Base-by-base conservation (phyloP, 2,797 vertebrate species). In the Antrozous pallidus region DNA sequence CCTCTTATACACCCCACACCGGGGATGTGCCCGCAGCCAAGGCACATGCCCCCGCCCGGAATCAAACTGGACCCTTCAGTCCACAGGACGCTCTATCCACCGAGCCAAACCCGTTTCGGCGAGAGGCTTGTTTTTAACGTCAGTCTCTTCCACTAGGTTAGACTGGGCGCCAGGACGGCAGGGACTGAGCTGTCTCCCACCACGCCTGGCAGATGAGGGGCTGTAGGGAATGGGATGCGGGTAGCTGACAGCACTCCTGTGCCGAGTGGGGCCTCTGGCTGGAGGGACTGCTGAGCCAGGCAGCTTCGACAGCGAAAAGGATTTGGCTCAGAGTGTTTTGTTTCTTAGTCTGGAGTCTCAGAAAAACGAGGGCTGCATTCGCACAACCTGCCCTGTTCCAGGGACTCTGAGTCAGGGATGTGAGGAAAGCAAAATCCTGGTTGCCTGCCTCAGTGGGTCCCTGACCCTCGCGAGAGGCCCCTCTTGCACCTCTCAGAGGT, bases 171-270 rank as follows among this genome's bases (percentile, higher is more conserved):
- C 70, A 18, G 36, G 65, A 69, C 12, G n/a, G 45, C 47, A 49
- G 74, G 81, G 47, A 16, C 20, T 28, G 47, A 13, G 31, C 71
- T 80, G 38, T 36, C 65, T 71, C 40, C 28, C 9, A 6, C 26
- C 0, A 0, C 45, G 67, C 28, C 71, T 70, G 54, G 36, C 49
- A 16, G 5, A 0, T 10, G n/a, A n/a, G n/a, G n/a, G n/a, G n/a
- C n/a, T n/a, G n/a, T n/a, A n/a, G n/a, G n/a, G n/a, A n/a, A n/a
- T n/a, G n/a, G n/a, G n/a, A n/a, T n/a, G 33, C 49, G 10, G 5
- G 0, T 10, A 36, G 58, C 20, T 12, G 40, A 22, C 18, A 45
- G 40, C n/a, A 38, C 45, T 85, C 54, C 7, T n/a, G 24, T 20
- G 90, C 61, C 45, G 56, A 31, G 24, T 24, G 63, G 22, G 28